Conservation (phyloP, 2,113 vertebrate genomes). For the Aldabrachelys gigantea region DNA sequence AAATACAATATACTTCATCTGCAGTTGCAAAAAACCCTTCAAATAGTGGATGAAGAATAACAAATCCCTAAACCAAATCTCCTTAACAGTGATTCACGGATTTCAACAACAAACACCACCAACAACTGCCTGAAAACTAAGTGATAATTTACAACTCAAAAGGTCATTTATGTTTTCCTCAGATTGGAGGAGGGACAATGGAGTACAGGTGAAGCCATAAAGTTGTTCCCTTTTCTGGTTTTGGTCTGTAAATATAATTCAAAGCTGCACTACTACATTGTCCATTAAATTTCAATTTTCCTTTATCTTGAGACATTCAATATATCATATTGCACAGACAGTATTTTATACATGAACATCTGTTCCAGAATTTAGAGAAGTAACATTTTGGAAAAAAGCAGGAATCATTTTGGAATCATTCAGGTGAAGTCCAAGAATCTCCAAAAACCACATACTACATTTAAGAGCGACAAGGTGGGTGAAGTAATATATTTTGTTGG, state of each 20-base stretch:
- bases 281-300: not conserved
- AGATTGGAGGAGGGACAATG: not conserved
- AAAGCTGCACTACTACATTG: not conserved
- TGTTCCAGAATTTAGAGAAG: not conserved
- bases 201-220: not conserved
- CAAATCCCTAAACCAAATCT: not conserved
- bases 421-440: not conserved
- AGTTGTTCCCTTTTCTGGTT: not conserved
- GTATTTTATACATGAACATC: not conserved
- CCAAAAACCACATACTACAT: not conserved
- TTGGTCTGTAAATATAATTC: not conserved
- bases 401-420: not conserved
- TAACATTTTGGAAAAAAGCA: not conserved
- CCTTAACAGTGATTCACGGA: too few species aligned
- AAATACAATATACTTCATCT: not conserved
- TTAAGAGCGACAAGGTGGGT: not conserved
- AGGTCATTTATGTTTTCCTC: not conserved
- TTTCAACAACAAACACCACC: too few species aligned
- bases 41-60: not conserved
- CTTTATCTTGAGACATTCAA: not conserved
- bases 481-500: too few species aligned
- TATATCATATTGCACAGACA: not conserved
- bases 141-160: not conserved
- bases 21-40: not conserved
- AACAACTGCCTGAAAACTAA: not conserved